Evolutionary conservation across 2,888 invertebrate species (phyloP).

Genomic region (Crioceris asparagi): DNA sequence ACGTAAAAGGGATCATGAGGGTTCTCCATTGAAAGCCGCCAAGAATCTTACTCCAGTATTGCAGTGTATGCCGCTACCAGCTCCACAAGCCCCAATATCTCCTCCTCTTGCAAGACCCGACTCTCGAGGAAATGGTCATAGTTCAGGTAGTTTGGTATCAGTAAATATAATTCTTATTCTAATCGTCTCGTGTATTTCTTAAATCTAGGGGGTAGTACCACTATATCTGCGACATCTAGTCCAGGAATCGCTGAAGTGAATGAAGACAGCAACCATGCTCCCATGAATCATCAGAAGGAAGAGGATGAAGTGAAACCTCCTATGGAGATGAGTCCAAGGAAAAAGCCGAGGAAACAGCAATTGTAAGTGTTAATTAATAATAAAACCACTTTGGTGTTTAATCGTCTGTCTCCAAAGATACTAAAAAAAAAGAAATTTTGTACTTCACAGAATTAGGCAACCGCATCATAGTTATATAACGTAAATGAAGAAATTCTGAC

Average conservation of each 20-base stretch:
- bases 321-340: constrained; percentile 65
- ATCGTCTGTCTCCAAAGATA: no score
- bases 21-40: constrained; percentile 53
- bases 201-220: constrained; percentile 59
- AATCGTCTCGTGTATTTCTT: background rate
- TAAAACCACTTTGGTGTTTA: no score
- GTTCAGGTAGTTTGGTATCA: constrained; percentile 28
- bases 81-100: constrained; percentile 22
- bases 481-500: no score
- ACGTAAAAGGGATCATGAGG: constrained; percentile 77
- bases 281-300: constrained; percentile 31
- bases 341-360: constrained; percentile 85
- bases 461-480: no score
- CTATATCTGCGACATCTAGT: constrained; percentile 77
- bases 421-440: no score
- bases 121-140: constrained; percentile 36
- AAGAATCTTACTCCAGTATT: constrained; percentile 47
- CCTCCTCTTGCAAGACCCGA: constrained; percentile 37
- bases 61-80: constrained; percentile 26
- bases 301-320: constrained; percentile 40
- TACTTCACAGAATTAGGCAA: no score
- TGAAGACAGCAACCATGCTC: constrained; percentile 36
- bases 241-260: constrained; percentile 57
- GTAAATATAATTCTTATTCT: background rate
- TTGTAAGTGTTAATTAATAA: constrained; percentile 58